phyloP scores from a whole-genome alignment of 2,797 vertebrate species.

The Cyclura pinguis region DNA sequence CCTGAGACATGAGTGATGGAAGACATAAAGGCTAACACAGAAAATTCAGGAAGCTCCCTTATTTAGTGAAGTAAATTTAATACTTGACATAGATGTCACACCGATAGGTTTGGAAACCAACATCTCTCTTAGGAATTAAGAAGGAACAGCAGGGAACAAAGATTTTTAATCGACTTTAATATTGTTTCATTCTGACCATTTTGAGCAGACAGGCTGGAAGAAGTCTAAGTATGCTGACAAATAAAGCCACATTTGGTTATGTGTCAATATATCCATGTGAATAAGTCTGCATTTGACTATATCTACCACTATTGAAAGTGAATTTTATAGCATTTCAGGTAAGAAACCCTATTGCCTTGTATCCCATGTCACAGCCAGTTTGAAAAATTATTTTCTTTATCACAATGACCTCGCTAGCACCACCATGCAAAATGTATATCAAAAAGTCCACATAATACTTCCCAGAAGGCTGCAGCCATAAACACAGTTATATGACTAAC shows the following conservation, averaged over 20 bases:
- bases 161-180: slow-evolving; percentile 50
- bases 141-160: slow-evolving; percentile 29
- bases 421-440: neutral
- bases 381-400: neutral
- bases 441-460: neutral
- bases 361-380: neutral
- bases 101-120: slow-evolving; percentile 36
- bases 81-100: neutral
- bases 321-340: neutral
- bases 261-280: slow-evolving; percentile 48
- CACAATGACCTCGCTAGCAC: neutral
- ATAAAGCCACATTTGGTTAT: slow-evolving; percentile 24
- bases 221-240: slow-evolving; percentile 7
- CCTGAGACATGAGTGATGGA: neutral
- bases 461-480: neutral
- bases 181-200: slow-evolving; percentile 40
- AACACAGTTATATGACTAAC: neutral
- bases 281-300: neutral
- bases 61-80: neutral
- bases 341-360: slow-evolving; percentile 32
- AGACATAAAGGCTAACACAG: fast-evolving
- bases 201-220: neutral
- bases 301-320: too few species aligned
- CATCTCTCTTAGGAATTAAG: slow-evolving; percentile 39
- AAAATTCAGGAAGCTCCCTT: slow-evolving; percentile 5